Evolutionary conservation across 1,140 invertebrate genomes (phyloP).

Genomic region (Drosophila ironensis): DNA sequence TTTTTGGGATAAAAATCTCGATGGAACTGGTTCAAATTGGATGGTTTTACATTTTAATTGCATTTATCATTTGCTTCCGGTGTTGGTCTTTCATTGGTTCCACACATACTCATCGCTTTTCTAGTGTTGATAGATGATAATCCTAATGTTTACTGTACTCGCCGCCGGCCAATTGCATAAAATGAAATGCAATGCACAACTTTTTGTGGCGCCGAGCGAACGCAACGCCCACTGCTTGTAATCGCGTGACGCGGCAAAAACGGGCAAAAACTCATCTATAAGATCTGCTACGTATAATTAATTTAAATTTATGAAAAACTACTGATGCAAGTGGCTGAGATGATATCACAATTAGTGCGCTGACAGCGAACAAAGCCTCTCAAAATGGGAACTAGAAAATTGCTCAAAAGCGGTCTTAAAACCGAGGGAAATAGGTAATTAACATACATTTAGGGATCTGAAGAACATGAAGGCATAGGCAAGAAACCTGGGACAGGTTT

Average conservation of each 20-base stretch:
- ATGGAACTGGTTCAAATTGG: constrained; percentile 7
- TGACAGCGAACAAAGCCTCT: constrained; percentile 14
- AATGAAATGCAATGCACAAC: constrained; percentile 42
- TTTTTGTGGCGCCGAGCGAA: neutral
- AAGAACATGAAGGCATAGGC: too few species aligned
- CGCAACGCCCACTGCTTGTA: constrained; percentile 46
- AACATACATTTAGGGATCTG: constrained; percentile 42
- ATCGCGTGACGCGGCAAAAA: constrained; percentile 30
- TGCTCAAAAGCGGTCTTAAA: constrained; percentile 19
- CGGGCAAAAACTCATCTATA: constrained; percentile 8
- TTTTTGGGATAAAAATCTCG: neutral
- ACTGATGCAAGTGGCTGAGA: too few species aligned
- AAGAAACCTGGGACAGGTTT: neutral
- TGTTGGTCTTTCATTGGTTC: constrained; percentile 13
- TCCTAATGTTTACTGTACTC: constrained; percentile 17
- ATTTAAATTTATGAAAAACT: constrained; percentile 63
- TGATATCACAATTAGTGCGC: constrained; percentile 68
- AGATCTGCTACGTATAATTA: constrained; percentile 57
- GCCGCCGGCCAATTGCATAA: neutral
- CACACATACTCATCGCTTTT: neutral
- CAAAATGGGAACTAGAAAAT: constrained; percentile 19
- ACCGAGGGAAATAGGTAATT: constrained; percentile 43
- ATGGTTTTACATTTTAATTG: neutral
- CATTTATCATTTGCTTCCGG: constrained; percentile 20
- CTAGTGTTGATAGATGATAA: neutral